These are phyloP conservation scores for Molossus alvarezi DNA, from an alignment of 2,797 vertebrate species.

Conservation along the genomic window DNA sequence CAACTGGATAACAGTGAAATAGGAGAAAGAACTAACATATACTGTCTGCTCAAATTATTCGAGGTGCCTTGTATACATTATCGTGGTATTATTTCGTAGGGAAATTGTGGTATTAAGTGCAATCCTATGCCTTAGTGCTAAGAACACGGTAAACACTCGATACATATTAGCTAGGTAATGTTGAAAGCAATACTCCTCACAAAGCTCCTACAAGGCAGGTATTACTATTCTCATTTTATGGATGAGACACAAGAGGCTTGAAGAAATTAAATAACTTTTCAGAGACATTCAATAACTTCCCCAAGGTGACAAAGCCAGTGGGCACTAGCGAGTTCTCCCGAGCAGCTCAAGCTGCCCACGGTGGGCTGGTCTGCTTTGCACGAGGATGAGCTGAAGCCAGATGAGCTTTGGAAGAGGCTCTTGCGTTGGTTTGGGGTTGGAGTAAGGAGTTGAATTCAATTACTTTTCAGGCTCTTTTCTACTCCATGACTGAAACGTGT, in stretches of 20 bases:
- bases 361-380: background rate
- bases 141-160: background rate
- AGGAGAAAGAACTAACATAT: background rate
- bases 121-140: background rate
- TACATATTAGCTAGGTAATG: background rate
- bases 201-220: background rate
- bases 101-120: background rate
- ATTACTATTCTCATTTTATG: background rate
- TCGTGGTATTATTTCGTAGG: background rate
- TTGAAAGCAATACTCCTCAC: background rate
- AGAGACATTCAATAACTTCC: conserved; percentile 9
- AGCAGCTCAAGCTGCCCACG: background rate
- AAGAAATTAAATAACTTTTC: conserved; percentile 25
- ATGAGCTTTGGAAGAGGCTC: background rate
- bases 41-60: conserved; percentile 18
- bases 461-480: conserved; percentile 25
- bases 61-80: background rate
- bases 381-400: background rate
- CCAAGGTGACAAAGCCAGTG: conserved; percentile 31
- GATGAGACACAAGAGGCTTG: background rate
- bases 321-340: background rate
- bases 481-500: conserved; percentile 21
- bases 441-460: background rate
- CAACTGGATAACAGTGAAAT: background rate
- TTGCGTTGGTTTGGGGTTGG: background rate